Conservation (phyloP, 2,113 vertebrate genomes). For the Heptranchias perlo region DNA sequence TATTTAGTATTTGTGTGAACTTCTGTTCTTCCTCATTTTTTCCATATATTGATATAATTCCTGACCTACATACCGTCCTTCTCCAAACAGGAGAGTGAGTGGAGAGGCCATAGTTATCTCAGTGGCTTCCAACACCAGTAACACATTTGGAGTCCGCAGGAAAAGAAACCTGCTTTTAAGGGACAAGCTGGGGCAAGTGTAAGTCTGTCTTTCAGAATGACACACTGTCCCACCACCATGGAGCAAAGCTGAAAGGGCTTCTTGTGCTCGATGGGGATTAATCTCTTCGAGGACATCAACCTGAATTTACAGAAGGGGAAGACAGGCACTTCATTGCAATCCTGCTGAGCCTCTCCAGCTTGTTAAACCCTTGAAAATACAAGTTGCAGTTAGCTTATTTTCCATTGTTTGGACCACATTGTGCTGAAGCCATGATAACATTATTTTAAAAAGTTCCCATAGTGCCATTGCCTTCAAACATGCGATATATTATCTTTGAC, state of each 20-base stretch:
- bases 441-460: background rate
- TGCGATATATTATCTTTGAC: background rate
- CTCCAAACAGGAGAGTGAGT: background rate
- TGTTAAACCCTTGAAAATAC: background rate
- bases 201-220: background rate
- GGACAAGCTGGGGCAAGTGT: background rate
- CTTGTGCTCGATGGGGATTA: background rate
- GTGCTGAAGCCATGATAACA: background rate
- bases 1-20: background rate
- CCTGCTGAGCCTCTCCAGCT: background rate
- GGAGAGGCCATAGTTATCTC: background rate
- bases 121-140: background rate
- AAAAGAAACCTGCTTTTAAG: background rate
- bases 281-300: background rate
- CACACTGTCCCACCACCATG: background rate
- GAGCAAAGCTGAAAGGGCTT: background rate
- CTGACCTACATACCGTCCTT: background rate
- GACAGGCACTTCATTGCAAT: background rate
- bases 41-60: background rate
- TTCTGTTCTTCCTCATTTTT: background rate
- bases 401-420: background rate
- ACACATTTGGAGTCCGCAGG: background rate
- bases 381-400: background rate
- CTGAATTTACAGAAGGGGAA: background rate
- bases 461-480: background rate